Evolutionary conservation across 2,113 vertebrate species (phyloP), one percentile per base, ranked within the genome.

Genomic region (Leuciscus idus): DNA sequence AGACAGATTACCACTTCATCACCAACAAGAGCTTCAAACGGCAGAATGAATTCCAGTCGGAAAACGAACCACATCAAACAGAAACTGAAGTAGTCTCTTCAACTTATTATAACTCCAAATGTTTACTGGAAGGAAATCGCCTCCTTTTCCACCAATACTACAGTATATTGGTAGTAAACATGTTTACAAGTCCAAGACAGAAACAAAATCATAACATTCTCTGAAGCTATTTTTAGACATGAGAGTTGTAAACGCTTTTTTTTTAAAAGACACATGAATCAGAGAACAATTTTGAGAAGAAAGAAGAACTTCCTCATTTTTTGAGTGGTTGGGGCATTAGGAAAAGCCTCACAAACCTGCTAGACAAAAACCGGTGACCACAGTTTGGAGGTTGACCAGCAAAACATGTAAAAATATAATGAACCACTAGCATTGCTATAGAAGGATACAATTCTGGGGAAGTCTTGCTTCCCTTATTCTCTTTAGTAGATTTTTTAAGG

Each of bases 71-170:
- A 75, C 73, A 50, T 75, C 73, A 75, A 48, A 75, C 46, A 75
- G 73, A n/a, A 75, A 87, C 86, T 73, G 85, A 86, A 76, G 68
- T 89, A 57, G 90, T 93, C 91, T 90, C 76, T 83, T 87, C 88
- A 82, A 89, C 89, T 90, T 86, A 91, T 91, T 92, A 88, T 89
- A 90, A 91, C 90, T 91, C 89, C 90, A 91, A 92, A 93, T 89
- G 91, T 94, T 93, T 94, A 91, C 91, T 93, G 91, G 90, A 91
- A 85, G 91, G 88, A 93, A 94, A 92, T 92, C 43, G 12, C 73
- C 73, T 50, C 73, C 43, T 75, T 74, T 75, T 17, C 73, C 73
- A 36, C 43, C 73, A 75, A 75, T 75, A 75, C 43, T 75, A 50
- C 73, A 75, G n/a, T 75, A 75, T 75, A 75, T 28, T 46, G 72